These are phyloP conservation scores for Ernsta delagoae DNA, from an alignment of 2,888 invertebrate genomes.

Conservation along the genomic window DNA sequence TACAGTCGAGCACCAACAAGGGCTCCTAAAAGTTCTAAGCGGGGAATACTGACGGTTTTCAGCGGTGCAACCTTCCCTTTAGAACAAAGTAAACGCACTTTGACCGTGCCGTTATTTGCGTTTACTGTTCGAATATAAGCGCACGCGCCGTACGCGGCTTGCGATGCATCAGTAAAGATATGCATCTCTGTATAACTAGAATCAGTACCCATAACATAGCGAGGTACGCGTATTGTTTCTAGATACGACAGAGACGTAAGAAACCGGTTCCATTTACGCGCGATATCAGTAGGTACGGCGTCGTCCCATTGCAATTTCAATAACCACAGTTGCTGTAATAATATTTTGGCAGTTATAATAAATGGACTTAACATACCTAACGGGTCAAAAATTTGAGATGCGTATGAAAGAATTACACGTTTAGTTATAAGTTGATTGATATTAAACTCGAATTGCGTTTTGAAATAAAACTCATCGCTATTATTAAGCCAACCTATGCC, in stretches of 20 bases:
- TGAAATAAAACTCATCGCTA: conserved; percentile 37
- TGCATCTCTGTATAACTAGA: conserved; percentile 33
- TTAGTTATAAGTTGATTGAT: conserved; percentile 25
- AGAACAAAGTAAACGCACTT: conserved; percentile 36
- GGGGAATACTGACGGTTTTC: conserved; percentile 39
- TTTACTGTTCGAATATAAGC: conserved; percentile 18
- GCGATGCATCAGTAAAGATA: conserved; percentile 37
- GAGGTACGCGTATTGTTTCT: conserved; percentile 23
- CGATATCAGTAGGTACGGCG: conserved; percentile 25
- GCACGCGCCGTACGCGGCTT: conserved; percentile 35
- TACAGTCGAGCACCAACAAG: conserved; percentile 23
- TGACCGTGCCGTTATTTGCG: conserved; percentile 3
- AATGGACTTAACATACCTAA: conserved; percentile 28
- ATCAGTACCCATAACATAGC: conserved; percentile 26
- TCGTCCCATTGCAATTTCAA: too few relatives aligned
- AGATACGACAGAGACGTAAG: neutral
- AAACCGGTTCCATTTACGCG: conserved; percentile 17
- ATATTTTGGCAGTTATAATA: conserved; percentile 18
- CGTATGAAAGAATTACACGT: conserved; percentile 32
- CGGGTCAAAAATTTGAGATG: conserved; percentile 37
- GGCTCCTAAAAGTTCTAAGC: conserved; percentile 5
- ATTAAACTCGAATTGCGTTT: conserved; percentile 15
- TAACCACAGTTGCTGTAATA: too few relatives aligned
- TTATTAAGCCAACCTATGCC: conserved; percentile 36
- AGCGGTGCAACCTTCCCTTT: conserved; percentile 45